These are phyloP conservation scores for Porites evermanni DNA, from an alignment of 92 coral and sea anemone species.

Conservation along the genomic window DNA sequence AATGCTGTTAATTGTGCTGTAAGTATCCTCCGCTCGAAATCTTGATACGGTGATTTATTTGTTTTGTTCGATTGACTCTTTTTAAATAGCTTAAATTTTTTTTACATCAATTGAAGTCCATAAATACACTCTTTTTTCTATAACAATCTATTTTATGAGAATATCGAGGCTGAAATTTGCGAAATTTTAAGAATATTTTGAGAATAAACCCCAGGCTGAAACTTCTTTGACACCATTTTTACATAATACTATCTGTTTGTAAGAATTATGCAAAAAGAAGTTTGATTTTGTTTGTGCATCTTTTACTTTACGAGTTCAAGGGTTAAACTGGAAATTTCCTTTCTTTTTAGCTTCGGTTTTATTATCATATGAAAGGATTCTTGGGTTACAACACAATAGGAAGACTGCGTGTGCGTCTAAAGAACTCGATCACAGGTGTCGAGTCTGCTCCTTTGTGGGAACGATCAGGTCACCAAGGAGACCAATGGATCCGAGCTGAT, in stretches of 20 bases:
- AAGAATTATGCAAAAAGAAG: no score
- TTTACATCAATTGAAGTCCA: no score
- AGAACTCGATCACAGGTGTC: slow-evolving; percentile 56
- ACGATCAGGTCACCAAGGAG: slow-evolving; percentile 60
- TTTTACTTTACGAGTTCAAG: background rate
- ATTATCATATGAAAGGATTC: slow-evolving; percentile 63
- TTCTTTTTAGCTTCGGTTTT: slow-evolving; percentile 62
- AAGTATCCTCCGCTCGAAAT: background rate
- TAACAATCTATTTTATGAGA: no score
- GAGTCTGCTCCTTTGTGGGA: slow-evolving; percentile 52
- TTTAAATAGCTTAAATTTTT: no score
- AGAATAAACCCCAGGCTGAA: no score
- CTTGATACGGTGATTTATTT: no score
- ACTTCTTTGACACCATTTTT: no score
- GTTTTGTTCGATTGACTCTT: no score
- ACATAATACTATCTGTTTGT: no score
- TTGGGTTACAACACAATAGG: background rate
- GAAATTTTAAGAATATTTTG: no score
- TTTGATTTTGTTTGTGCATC: background rate
- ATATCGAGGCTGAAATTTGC: no score
- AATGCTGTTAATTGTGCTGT: slow-evolving; percentile 64
- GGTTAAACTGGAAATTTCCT: background rate
- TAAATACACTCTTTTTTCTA: no score
- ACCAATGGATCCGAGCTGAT: slow-evolving; percentile 64
- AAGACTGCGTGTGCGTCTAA: slow-evolving; percentile 43